A percentile compares a stretch with the other conserved stretches of the same genome.
Evolutionary conservation across 2,888 invertebrate genomes (phyloP).

Genomic region (Epiblema foenella): DNA sequence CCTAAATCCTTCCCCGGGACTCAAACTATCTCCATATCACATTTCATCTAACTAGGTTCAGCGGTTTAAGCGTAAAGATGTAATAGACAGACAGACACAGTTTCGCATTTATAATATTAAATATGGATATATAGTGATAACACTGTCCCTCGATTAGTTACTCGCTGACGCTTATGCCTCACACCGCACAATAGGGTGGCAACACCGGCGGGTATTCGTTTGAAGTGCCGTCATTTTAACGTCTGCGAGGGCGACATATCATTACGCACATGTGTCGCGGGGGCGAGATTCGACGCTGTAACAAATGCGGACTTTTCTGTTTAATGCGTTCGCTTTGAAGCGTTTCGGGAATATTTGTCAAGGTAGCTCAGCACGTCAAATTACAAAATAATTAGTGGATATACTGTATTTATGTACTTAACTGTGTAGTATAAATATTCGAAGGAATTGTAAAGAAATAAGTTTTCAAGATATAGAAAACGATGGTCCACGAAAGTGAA

Average conservation of each 20-base stretch:
- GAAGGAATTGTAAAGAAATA: not conserved
- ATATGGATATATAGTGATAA: no score
- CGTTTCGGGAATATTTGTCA: constrained; percentile 19
- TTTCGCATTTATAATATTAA: no score
- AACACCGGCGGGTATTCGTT: constrained; percentile 52
- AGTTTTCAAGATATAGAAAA: not conserved
- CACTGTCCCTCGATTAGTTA: no score
- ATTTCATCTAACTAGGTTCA: no score
- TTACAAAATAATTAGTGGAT: not conserved
- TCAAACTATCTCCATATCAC: no score
- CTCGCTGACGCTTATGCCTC: not conserved
- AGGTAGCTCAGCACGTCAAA: constrained; percentile 1
- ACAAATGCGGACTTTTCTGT: constrained; percentile 32
- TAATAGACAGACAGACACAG: no score
- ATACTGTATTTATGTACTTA: not conserved
- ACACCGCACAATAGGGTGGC: constrained; percentile 25
- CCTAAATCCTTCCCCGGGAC: no score
- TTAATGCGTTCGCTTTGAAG: constrained; percentile 37
- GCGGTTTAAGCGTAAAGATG: no score
- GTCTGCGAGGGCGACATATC: constrained; percentile 63
- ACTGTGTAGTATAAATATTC: not conserved
- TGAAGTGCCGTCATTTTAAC: constrained; percentile 78
- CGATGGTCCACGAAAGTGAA: not conserved
- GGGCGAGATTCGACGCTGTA: constrained; percentile 54
- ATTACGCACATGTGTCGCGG: constrained; percentile 73